These are phyloP conservation scores for Calypte anna DNA, from an alignment of 2,113 vertebrate species.

Conservation along the genomic window DNA sequence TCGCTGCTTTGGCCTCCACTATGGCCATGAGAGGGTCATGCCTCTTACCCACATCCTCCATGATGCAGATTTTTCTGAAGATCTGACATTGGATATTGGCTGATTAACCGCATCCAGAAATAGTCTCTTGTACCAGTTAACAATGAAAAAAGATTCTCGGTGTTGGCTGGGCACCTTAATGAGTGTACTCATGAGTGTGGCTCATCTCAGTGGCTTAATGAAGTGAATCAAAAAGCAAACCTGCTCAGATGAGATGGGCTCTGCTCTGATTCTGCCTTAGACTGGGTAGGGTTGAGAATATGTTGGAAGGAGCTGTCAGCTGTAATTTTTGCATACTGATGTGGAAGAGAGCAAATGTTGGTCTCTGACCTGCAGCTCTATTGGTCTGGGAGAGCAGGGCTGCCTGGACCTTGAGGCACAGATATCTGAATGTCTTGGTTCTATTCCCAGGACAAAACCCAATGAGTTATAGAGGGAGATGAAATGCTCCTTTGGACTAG, in stretches of 20 bases:
- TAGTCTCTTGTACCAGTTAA: not conserved
- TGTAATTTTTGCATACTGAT: not conserved
- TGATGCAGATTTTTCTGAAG: slow-evolving; percentile 31
- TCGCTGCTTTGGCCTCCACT: slow-evolving; percentile 29
- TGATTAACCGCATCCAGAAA: slow-evolving; percentile 6
- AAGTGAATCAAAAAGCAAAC: not conserved
- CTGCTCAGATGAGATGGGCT: not conserved
- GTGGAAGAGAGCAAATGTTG: not conserved
- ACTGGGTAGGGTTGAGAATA: not conserved
- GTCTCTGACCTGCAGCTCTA: not conserved
- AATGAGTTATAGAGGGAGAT: not conserved
- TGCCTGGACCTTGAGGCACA: not conserved
- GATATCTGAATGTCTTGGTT: not conserved
- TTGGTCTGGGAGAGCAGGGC: not conserved
- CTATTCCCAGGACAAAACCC: not conserved
- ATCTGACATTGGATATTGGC: not conserved
- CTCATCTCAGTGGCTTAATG: not conserved
- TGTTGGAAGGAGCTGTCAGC: not conserved
- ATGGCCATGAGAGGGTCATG: not conserved
- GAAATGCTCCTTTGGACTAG: not conserved
- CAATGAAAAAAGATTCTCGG: not conserved
- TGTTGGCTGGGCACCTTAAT: not conserved
- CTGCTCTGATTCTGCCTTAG: slow-evolving; percentile 28
- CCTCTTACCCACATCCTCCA: not conserved
- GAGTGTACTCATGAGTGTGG: not conserved